These are phyloP conservation scores for Tylochromis polylepis DNA, from an alignment of 2,113 vertebrate genomes.

Conservation along the genomic window DNA sequence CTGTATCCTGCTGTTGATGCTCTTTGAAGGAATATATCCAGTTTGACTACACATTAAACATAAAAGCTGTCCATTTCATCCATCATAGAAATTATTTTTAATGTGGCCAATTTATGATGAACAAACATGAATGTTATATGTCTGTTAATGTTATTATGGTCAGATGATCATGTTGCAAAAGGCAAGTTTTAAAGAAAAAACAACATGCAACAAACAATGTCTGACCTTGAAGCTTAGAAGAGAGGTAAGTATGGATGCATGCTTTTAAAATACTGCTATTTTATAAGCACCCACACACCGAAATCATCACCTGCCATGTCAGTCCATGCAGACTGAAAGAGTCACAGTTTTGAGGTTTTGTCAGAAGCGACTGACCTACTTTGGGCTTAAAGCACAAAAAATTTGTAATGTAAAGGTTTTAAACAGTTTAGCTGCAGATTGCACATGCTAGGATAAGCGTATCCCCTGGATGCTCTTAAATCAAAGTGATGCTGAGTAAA, in stretches of 20 bases:
- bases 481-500: not conserved
- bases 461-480: not conserved
- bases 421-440: not conserved
- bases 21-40: not conserved
- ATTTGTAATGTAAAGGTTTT: not conserved
- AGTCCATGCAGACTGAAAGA: not conserved
- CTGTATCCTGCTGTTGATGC: not conserved
- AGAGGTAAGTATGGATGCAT: not conserved
- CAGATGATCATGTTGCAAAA: not conserved
- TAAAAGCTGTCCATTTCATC: not conserved
- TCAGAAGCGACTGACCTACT: slow-evolving; percentile 4
- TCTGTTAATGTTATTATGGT: not conserved
- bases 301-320: not conserved
- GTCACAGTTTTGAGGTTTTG: not conserved
- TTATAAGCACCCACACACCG: not conserved
- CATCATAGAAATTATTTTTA: not conserved
- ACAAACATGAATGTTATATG: not conserved
- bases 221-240: not conserved
- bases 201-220: not conserved
- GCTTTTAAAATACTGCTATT: not conserved
- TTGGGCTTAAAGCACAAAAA: not conserved
- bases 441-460: not conserved
- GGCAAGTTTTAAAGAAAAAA: not conserved
- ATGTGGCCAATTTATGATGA: not conserved
- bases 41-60: not conserved